Conservation (phyloP, 1,140 invertebrate genomes). For the Drosophila equinoxialis region DNA sequence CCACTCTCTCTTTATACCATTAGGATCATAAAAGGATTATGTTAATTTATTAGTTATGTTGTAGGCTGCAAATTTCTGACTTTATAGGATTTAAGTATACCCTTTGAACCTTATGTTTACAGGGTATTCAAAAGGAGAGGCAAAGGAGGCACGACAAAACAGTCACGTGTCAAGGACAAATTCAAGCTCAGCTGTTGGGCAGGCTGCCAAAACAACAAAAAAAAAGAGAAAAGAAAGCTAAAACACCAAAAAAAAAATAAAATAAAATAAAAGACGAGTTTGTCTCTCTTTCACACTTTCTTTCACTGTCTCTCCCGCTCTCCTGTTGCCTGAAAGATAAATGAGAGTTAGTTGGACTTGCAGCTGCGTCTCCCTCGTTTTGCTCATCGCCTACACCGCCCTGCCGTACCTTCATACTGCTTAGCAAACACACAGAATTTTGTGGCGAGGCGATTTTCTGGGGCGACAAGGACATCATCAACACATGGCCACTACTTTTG, state of each 20-base stretch:
- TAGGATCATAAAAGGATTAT: too few species aligned
- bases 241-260: background rate
- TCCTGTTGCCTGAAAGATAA: slow-evolving; percentile 55
- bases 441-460: slow-evolving; percentile 22
- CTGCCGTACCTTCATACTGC: too few species aligned
- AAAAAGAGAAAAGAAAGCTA: background rate
- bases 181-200: slow-evolving; percentile 41
- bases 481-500: slow-evolving; percentile 46
- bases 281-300: background rate
- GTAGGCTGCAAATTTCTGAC: background rate
- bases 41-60: too few species aligned
- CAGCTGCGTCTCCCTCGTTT: slow-evolving; percentile 9
- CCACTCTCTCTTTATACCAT: too few species aligned
- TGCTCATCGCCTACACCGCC: too few species aligned
- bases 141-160: slow-evolving; percentile 16
- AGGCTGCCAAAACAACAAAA: slow-evolving; percentile 39
- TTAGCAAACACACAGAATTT: slow-evolving; percentile 12
- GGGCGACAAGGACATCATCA: slow-evolving; percentile 59
- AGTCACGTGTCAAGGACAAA: slow-evolving; percentile 64
- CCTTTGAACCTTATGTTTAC: background rate
- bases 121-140: background rate
- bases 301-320: slow-evolving; percentile 34
- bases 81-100: background rate
- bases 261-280: background rate
- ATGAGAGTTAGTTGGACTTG: slow-evolving; percentile 46